A percentile compares a stretch with the other conserved stretches of the same genome.
These are phyloP conservation scores for Drosophila koepferae DNA, from an alignment of 2,888 invertebrate species.

Conservation along the genomic window DNA sequence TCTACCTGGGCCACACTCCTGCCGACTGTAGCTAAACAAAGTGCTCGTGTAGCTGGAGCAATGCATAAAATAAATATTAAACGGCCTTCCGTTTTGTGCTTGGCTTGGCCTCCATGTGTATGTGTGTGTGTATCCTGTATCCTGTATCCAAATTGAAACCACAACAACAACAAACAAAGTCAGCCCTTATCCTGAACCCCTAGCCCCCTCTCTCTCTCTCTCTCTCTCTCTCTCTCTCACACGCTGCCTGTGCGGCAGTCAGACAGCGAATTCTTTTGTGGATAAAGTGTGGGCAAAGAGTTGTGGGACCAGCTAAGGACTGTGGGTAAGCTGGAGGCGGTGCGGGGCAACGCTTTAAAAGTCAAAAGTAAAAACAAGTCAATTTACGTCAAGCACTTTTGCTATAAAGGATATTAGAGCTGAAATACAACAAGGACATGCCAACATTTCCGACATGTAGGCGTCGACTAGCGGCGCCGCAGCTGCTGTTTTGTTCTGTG, in stretches of 20 bases:
- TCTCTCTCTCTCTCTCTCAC: not conserved
- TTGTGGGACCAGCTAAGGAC: not conserved
- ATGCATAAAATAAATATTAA: constrained; percentile 79
- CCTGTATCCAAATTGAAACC: constrained; percentile 78
- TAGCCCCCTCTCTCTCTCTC: not conserved
- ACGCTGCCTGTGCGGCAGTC: constrained; percentile 3
- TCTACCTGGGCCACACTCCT: constrained; percentile 1
- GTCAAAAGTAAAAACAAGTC: constrained; percentile 82
- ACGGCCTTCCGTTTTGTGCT: constrained; percentile 69
- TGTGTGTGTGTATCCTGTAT: constrained; percentile 56
- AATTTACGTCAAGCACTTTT: constrained; percentile 81
- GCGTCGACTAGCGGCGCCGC: constrained; percentile 79
- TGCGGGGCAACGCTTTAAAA: constrained; percentile 68
- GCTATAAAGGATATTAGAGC: constrained; percentile 82
- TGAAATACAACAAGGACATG: constrained; percentile 81
- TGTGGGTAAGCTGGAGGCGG: not conserved
- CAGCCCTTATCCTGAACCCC: not conserved
- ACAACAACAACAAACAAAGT: constrained; percentile 70
- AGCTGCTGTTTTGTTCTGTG: constrained; percentile 33
- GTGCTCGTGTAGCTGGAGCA: constrained; percentile 46
- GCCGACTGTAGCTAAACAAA: constrained; percentile 31
- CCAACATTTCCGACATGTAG: constrained; percentile 81
- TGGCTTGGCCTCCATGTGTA: constrained; percentile 32
- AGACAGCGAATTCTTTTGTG: constrained; percentile 24
- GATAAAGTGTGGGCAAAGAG: constrained; percentile 3